A percentile compares a stretch with the other conserved stretches of the same genome.
Conservation (phyloP, 2,797 vertebrate species). For the Crocidura indochinensis region DNA sequence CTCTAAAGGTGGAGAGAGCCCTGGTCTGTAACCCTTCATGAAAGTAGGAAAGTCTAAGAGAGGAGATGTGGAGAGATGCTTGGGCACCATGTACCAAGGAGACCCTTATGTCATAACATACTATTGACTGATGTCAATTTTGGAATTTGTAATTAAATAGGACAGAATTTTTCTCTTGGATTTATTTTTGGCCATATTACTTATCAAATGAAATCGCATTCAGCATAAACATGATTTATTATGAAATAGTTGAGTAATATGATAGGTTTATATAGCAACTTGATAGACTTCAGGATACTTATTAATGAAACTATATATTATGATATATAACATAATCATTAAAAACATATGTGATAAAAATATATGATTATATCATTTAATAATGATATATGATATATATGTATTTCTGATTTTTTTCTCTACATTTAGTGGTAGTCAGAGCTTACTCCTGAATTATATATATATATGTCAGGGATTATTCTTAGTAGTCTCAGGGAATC, state of each 20-base stretch:
- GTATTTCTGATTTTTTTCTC: background rate
- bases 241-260: background rate
- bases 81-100: too few species aligned
- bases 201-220: constrained; percentile 48
- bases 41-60: too few species aligned
- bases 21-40: too few species aligned
- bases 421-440: too few species aligned
- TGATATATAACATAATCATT: too few species aligned
- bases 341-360: too few species aligned
- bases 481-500: too few species aligned
- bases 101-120: too few species aligned
- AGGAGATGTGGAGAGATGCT: too few species aligned
- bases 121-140: constrained; percentile 18
- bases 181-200: background rate
- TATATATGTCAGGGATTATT: too few species aligned
- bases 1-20: too few species aligned
- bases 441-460: too few species aligned
- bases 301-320: background rate
- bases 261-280: background rate
- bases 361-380: background rate
- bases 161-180: background rate
- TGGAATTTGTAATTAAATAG: background rate
- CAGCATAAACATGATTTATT: constrained; percentile 16
- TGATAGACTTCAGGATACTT: constrained; percentile 18
- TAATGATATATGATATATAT: background rate